Base-by-base conservation (phyloP, 1,140 invertebrate genomes). In the Trichonephila clavipes region DNA sequence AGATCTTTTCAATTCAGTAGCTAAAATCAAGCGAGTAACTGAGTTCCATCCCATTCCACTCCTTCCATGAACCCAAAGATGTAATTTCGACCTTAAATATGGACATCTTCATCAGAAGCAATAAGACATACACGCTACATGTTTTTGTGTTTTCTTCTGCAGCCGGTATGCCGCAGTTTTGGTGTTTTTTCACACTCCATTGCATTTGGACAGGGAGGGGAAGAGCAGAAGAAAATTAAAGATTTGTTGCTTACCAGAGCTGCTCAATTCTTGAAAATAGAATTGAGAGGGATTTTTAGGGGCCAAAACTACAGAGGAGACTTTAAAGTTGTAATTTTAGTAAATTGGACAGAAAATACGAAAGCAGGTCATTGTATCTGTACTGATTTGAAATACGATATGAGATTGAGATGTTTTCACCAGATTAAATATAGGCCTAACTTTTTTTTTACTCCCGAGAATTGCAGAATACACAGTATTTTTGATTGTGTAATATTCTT, bases 101-200 rank as follows among this genome's bases (percentile, higher is more conserved):
- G 24, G 85, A 87, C 58, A 87, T 87, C 58, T 87, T 87, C 85
- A 87, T 87, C 21, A 77, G 72, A 85, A 85, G 82, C 58, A 59
- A 85, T 85, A 58, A 85, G 44, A 10, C 28, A 21, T n/a, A 16
- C 82, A 59, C 12, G 21, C 21, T 2, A 16, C 51, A 21, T 24
- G 59, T 34, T 34, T 61, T 34, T 61, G n/a, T 61, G 58, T 62
- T 86, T 61, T 64, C 34, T 24, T 87, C 3, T 24, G 1, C 19
- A 10, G 28, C 59, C 16, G 16, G 19, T 61, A 62, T 12, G 24
- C 58, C 18, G 58, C 12, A 61, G n/a, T 19, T 28, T 24, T n/a
- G 21, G 12, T 85, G 40, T 83, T 58, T 83, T 58, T 83, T 83
- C 82, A 85, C 18, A 12, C 58, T 59, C 72, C 16, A 34, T 18